Base-by-base conservation (phyloP, 2,113 vertebrate genomes). In the Xiphias gladius region DNA sequence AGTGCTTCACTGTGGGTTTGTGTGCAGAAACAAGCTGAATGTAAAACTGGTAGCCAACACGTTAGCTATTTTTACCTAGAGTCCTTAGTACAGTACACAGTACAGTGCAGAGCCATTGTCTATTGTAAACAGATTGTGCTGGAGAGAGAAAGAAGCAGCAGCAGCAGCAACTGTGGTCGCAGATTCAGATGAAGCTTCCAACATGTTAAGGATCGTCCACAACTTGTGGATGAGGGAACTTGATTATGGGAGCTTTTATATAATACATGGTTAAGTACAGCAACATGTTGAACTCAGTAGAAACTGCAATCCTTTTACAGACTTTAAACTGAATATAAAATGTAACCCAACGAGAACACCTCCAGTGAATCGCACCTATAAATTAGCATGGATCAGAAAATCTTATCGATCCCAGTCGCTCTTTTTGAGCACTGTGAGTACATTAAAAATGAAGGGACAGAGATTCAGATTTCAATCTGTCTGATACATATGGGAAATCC, bases 101-200 rank as follows among this genome's bases (percentile, higher is more conserved):
- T 59, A 67, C 43, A 83, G 59, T 79, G 50, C 26, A 41, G 66
- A 64, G 68, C 11, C 79, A 50, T 39, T n/a, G 74, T 37, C n/a
- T 75, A 13, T 8, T 87, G 80, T 82, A 82, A 89, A 81, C 30
- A 5, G 30, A 70, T 67, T 73, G 59, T 88, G 82, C 72, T 73
- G 67, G 19, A 48, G 68, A 52, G 58, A 57, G 19, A 79, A 54
- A 28, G 20, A 59, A 46, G 16, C 46, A 68, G 82, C 30, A 69
- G 82, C 59, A 83, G 80, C 75, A 79, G 83, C 0, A 77, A 50
- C 19, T 57, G 35, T 65, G 67, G 57, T 26, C 11, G 9, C 54
- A 66, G 61, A 82, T 43, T 69, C 35, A 66, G 22, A 69, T 26
- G n/a, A 88, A 73, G 64, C 75, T 76, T 58, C 82, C 62, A 52